Percentiles rank a stretch among this genome's conserved stretches.
These are phyloP conservation scores for Nymphalis urticae DNA, from an alignment of 2,888 invertebrate genomes.

Conservation along the genomic window DNA sequence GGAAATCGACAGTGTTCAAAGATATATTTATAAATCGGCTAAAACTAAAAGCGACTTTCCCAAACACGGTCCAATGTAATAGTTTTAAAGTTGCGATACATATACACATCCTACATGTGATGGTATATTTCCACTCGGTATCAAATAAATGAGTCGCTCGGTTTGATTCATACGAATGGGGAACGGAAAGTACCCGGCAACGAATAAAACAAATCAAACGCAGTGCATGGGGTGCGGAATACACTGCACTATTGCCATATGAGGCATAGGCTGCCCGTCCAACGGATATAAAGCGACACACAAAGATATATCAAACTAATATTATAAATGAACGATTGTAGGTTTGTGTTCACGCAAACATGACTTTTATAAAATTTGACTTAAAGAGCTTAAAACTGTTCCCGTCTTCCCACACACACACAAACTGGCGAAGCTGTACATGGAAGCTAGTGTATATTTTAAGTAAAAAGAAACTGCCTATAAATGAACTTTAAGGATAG, in stretches of 20 bases:
- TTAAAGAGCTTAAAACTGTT: too few relatives aligned
- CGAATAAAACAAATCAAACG: conserved; percentile 74
- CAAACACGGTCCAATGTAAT: conserved; percentile 12
- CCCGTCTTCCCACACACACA: too few relatives aligned
- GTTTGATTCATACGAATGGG: conserved; percentile 79
- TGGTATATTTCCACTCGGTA: conserved; percentile 64
- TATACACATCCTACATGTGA: conserved; percentile 38
- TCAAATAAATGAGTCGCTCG: conserved; percentile 78
- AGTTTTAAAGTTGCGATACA: conserved; percentile 16
- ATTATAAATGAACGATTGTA: too few relatives aligned
- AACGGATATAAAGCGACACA: conserved; percentile 1
- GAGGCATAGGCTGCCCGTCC: conserved; percentile 20
- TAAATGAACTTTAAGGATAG: too few relatives aligned
- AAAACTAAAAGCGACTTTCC: not conserved
- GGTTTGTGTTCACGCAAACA: too few relatives aligned
- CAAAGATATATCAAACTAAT: not conserved
- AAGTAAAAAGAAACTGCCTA: too few relatives aligned
- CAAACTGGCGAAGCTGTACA: too few relatives aligned
- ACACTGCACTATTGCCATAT: conserved; percentile 37
- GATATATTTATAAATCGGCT: not conserved
- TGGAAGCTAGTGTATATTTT: too few relatives aligned
- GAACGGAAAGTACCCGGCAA: conserved; percentile 68
- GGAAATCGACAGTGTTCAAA: not conserved
- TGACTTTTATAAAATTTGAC: too few relatives aligned
- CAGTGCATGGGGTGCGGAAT: conserved; percentile 50